Base-by-base conservation (phyloP, 1,140 invertebrate genomes). In the Caenorhabditis briggsae region DNA sequence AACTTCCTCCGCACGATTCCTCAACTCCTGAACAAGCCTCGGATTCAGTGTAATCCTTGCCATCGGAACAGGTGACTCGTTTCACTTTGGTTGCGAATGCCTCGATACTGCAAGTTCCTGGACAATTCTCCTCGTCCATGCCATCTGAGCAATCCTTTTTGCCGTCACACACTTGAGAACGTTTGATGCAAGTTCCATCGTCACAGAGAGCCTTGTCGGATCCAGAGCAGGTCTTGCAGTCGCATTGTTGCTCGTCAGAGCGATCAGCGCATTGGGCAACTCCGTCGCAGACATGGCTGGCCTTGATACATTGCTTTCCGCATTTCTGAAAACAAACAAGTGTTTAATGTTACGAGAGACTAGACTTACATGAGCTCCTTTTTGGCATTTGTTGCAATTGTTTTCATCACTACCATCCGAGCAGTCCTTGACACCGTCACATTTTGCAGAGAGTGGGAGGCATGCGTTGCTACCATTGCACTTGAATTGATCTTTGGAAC, bases 341-440 rank as follows among this genome's bases (percentile, higher is more conserved):
- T 18, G 7, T 43, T 9, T 20, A 12, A 61, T 0, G 18, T 7
- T 43, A 23, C 58, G 5, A 43, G 6, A 18, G n/a, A 33, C 43
- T 25, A 14, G 18, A 20, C 58, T 1, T 48, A 86, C 85, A 12
- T 87, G 70, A 43, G 86, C 86, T 84, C 86, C 86, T 12, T 20
- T 48, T 11, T 53, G 41, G 33, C 86, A 87, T n/a, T 65, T 53
- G 7, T 70, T 41, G 33, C 86, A 87, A 18, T 85, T 65, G 23
- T 55, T 59, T 23, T 88, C 88, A 46, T 88, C 88, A 70, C 65
- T 82, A 20, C 83, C 83, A 25, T 85, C 78, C 5, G 18, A 5
- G 61, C 88, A 88, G 83, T 88, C 86, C 6, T 46, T 48, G 18
- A 78, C 55, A 23, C 88, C 88, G 33, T 88, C 78, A 61, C 88